Evolutionary conservation across 2,888 invertebrate genomes (phyloP), one percentile per base, ranked within the genome.

Genomic region (Patella caerulea): DNA sequence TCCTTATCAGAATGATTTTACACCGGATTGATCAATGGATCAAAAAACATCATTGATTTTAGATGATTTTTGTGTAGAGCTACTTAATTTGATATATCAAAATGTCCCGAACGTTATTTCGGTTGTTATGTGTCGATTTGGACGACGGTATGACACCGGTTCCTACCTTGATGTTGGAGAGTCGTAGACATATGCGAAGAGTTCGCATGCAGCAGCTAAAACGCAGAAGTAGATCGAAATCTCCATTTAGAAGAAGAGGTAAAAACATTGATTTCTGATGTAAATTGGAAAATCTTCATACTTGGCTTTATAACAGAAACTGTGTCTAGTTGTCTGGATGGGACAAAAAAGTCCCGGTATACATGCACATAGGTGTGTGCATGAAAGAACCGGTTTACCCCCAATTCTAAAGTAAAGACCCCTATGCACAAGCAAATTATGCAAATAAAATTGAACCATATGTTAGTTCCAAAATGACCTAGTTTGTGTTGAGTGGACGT

Each of bases 81-180:
- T 34, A 34, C 34, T 34, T 34, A 34, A 34, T 34, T 5, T 45
- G 4, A 1, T 19, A 19, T 59, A 65, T 12, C 12, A 65, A 65
- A 65, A 65, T 65, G 65, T 65, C 65, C 2, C 65, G 65, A 19
- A 65, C 65, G 14, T 65, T 65, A 54, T 73, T 73, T 54, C 73
- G 55, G 15, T 73, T 73, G 24, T 53, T 73, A 19, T 73, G 73
- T 73, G 52, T 73, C 24, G 73, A 73, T n/a, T 19, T 73, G 53
- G 55, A 73, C 15, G 73, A 29, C 24, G 73, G 54, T 11, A 15
- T 53, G n/a, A 73, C 45, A 11, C 17, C 52, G 17, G 53, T 73
- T 15, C 52, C 52, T 54, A 15, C 73, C 17, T 24, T 53, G 9
- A 55, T 53, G 73, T 19, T 73, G 17, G 73, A 53, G 53, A 55